phyloP scores from a whole-genome alignment of 2,888 invertebrate species.

The Callosobruchus maculatus region DNA sequence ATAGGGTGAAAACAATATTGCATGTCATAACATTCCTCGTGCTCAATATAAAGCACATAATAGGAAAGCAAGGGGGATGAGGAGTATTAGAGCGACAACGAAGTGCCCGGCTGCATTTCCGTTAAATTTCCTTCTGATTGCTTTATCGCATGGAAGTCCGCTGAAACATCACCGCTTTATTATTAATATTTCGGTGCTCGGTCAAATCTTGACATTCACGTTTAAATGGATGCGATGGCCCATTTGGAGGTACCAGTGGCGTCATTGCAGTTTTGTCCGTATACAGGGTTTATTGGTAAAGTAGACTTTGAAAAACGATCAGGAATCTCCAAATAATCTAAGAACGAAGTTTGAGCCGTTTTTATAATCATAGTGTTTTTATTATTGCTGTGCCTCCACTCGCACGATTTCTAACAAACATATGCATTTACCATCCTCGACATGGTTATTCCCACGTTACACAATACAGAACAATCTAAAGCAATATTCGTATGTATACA shows the following conservation, averaged over 20 bases:
- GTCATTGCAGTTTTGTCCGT: not conserved
- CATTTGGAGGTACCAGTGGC: not conserved
- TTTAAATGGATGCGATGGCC: not conserved
- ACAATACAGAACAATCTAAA: too few relatives aligned
- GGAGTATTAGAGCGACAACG: not conserved
- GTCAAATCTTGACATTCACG: not conserved
- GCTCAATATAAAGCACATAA: not conserved
- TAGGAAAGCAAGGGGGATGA: not conserved
- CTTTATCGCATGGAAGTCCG: not conserved
- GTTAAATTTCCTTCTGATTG: not conserved
- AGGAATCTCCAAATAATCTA: too few relatives aligned
- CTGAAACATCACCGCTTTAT: not conserved
- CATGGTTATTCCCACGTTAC: too few relatives aligned
- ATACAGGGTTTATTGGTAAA: too few relatives aligned
- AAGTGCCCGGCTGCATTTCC: not conserved
- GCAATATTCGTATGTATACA: too few relatives aligned
- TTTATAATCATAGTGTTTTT: too few relatives aligned
- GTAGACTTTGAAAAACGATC: too few relatives aligned
- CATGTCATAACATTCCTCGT: not conserved
- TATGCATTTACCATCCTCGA: too few relatives aligned
- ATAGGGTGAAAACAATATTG: not conserved
- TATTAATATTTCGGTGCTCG: not conserved
- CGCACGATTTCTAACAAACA: too few relatives aligned
- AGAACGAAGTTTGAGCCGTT: too few relatives aligned
- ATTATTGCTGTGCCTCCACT: too few relatives aligned